Base-by-base conservation (phyloP, 2,888 invertebrate species). In the Cataglyphis albicans region DNA sequence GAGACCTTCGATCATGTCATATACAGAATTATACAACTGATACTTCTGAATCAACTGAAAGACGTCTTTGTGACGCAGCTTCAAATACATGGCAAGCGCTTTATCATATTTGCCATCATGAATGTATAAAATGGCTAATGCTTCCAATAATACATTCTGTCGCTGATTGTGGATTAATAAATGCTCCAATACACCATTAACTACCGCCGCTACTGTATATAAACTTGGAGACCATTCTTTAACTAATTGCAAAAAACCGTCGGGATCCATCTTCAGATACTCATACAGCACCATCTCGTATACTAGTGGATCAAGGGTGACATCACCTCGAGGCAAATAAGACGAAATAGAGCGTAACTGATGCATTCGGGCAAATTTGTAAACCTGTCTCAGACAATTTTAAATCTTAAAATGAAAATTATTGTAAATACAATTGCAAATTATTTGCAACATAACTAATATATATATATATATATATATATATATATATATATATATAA, bases 261-360 rank as follows among this genome's bases (percentile, higher is more conserved):
- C 95, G 6, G 97, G 96, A 94, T 99, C 98, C 74, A 97, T 96
- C 93, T 98, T 97, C 0, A 99, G 95, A 94, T 97, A 99, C 94
- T 99, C 99, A 93, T 97, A 98, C 38, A 99, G 96, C 84, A 99
- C 98, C 96, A 98, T 97, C 95, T 99, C 99, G 94, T 99, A 99
- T 86, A 98, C 97, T 76, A 98, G 97, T 0, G 98, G 97, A 93
- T 97, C 97, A 9, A 96, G 95, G 0, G 96, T 96, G 2, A 94
- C 89, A 21, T 95, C 95, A 25, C 95, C 95, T 87, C 97, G 96
- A 0, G 98, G 98, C 84, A 98, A 96, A 93, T 98, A 98, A 0
- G 97, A 96, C 92, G 98, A 94, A 52, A 95, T 93, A 57, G 93
- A 95, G 87, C 95, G 95, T 29, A 99, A 95, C 92, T 98, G 98